Base-by-base conservation (phyloP, 2,113 vertebrate genomes). In the Cephalopholis sonnerati region DNA sequence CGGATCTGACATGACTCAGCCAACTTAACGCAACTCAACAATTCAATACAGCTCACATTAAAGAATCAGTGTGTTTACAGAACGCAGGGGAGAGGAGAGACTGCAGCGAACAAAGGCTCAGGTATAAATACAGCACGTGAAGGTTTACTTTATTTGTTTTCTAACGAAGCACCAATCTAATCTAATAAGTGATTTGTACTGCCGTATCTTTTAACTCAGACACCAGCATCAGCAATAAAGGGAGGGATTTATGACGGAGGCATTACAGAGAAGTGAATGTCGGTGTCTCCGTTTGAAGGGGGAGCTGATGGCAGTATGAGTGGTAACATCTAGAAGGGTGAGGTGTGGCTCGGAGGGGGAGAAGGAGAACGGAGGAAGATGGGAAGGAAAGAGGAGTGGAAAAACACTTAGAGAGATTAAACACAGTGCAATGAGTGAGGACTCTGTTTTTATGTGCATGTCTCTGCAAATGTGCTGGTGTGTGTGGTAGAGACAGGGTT, bases 361-460 rank as follows among this genome's bases (percentile, higher is more conserved):
- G 74, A 68, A 16, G 36, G 65, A 25, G 65, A 15, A 13, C 24
- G 27, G 51, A 41, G 29, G 58, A 48, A 54, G 80, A 64, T 16
- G 44, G 68, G 39, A 51, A 39, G 39, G 51, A 78, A 62, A 66
- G 72, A 68, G 71, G 78, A 77, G 81, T 71, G 66, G 85, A 81
- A 84, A 89, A 93, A 91, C 91, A 92, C 91, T 94, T 92, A 89
- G 61, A 91, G 77, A 90, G 91, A 94, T 94, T 93, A 93, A 92
- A 93, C 71, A 91, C 70, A 39, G 77, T 24, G 48, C 68, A 55
- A 87, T 85, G 86, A 90, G 82, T 55, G 83, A 82, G 69, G 79
- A 84, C 27, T 82, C 64, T 71, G 78, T 69, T 86, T 77, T 85
- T 81, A 85, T 86, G 80, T 86, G 87, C 81, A 66, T 76, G 77